Evolutionary conservation across 2,797 vertebrate genomes (phyloP).

Genomic region (Myripristis jacobus): DNA sequence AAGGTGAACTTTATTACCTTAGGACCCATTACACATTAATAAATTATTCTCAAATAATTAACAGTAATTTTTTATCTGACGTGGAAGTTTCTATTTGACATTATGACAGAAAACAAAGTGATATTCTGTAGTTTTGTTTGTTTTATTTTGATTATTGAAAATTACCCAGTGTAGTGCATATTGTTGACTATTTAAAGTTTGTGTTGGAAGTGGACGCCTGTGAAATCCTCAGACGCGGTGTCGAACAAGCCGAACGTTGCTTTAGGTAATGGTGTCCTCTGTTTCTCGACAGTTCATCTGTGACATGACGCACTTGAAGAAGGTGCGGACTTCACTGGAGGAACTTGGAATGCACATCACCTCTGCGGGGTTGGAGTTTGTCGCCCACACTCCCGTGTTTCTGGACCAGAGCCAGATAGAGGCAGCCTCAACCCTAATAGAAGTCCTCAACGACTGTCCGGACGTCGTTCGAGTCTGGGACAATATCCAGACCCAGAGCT

Average conservation of each 20-base stretch:
- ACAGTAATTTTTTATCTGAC: no score
- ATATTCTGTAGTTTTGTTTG: no score
- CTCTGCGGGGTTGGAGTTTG: constrained; percentile 84
- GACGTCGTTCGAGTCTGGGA: constrained; percentile 90
- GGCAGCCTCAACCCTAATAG: constrained; percentile 82
- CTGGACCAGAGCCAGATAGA: constrained; percentile 83
- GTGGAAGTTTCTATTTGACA: no score
- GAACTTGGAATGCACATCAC: constrained; percentile 80
- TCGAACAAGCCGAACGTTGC: not conserved
- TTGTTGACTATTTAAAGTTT: no score
- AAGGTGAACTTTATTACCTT: no score
- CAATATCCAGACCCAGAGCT: constrained; percentile 85
- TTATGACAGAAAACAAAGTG: no score
- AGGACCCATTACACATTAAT: no score
- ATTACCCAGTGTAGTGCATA: no score
- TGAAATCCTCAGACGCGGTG: no score
- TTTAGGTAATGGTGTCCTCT: constrained; percentile 9
- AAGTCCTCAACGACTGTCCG: constrained; percentile 78
- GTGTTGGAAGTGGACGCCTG: no score
- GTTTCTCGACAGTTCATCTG: constrained; percentile 86
- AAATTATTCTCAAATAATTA: no score
- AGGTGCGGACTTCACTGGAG: constrained; percentile 83
- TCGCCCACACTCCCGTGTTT: constrained; percentile 73
- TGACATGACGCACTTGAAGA: constrained; percentile 75
- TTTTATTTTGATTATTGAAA: no score